A percentile compares a stretch with the other conserved stretches of the same genome.
These are phyloP conservation scores for Pedetes capensis DNA, from an alignment of 2,113 vertebrate genomes.

Conservation along the genomic window DNA sequence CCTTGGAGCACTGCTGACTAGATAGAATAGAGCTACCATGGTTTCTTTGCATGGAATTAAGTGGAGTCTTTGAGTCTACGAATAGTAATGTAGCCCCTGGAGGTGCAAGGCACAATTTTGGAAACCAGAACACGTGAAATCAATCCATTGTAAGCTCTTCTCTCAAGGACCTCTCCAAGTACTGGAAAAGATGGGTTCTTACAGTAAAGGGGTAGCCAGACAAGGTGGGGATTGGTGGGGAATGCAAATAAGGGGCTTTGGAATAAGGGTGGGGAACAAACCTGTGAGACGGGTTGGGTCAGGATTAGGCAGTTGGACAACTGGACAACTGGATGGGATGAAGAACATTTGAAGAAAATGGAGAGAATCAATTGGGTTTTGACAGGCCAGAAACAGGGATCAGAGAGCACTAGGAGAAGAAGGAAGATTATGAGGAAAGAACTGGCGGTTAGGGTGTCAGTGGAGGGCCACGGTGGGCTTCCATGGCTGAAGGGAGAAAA, in stretches of 20 bases:
- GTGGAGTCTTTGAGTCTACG: not conserved
- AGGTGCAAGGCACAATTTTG: not conserved
- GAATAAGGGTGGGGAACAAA: accelerated
- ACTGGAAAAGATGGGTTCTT: not conserved
- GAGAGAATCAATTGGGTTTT: not conserved
- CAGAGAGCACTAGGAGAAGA: not conserved
- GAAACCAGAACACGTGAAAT: not conserved
- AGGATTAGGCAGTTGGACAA: not conserved
- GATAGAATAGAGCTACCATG: not conserved
- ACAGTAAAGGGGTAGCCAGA: not conserved
- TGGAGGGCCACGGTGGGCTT: no score
- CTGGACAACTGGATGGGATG: no score
- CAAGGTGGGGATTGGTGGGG: accelerated
- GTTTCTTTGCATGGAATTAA: not conserved
- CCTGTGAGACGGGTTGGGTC: not conserved
- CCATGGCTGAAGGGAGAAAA: not conserved
- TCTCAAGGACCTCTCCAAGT: not conserved
- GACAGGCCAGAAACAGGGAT: not conserved
- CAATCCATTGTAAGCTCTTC: not conserved
- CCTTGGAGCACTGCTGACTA: not conserved
- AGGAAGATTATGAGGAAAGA: not conserved
- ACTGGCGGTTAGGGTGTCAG: not conserved
- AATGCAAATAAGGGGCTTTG: not conserved
- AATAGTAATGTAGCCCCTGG: not conserved
- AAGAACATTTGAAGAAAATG: not conserved